These are phyloP conservation scores for Andrena marginata DNA, from an alignment of 2,888 invertebrate species.

Conservation along the genomic window DNA sequence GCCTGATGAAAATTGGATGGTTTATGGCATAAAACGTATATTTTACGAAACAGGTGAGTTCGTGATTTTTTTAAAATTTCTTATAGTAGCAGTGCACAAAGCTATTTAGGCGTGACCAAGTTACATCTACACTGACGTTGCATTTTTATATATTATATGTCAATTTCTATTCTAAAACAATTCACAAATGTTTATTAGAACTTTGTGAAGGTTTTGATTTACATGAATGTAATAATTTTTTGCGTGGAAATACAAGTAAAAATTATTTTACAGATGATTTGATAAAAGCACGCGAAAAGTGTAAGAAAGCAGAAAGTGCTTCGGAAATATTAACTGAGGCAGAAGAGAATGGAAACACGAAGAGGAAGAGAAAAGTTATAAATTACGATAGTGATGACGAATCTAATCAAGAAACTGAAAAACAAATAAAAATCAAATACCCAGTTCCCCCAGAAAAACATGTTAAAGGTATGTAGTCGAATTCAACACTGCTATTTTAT, in stretches of 20 bases:
- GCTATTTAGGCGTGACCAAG: too few relatives aligned
- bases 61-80: too few relatives aligned
- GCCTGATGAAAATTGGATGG: too few relatives aligned
- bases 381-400: not conserved
- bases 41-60: too few relatives aligned
- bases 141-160: too few relatives aligned
- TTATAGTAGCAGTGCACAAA: too few relatives aligned
- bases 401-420: not conserved
- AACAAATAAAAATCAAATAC: not conserved
- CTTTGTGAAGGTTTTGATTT: too few relatives aligned
- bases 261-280: slow-evolving; percentile 11
- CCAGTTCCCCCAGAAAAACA: not conserved
- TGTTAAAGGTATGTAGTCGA: not conserved
- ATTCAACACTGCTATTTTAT: slow-evolving; percentile 1
- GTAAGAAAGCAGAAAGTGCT: slow-evolving; percentile 3
- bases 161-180: too few relatives aligned
- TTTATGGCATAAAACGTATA: too few relatives aligned
- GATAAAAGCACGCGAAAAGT: not conserved
- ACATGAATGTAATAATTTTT: not conserved
- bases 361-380: slow-evolving; percentile 3
- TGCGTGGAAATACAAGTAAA: not conserved
- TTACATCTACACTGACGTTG: too few relatives aligned
- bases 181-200: too few relatives aligned
- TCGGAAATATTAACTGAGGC: not conserved
- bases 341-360: not conserved